Base-by-base conservation (phyloP, 2,113 vertebrate genomes). In the Lynx canadensis region DNA sequence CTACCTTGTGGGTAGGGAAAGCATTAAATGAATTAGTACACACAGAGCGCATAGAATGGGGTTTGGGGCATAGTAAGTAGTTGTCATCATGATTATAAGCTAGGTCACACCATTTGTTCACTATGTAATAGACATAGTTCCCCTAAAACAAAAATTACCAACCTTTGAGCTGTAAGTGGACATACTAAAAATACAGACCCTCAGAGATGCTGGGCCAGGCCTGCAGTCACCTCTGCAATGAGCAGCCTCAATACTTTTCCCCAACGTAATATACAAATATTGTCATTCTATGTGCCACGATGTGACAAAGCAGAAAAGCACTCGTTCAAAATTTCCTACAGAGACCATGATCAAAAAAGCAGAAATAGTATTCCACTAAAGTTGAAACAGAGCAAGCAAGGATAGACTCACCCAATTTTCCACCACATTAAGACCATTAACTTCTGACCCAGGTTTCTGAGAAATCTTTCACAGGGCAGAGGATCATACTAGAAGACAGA, bases 361-460 rank as follows among this genome's bases (percentile, higher is more conserved):
- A 89, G 14, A 66, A 4, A 69, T 81, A 27, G 91, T 65, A 91
- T 81, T 97, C 78, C 65, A 45, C 31, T 93, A 13, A 90, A 93
- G 18, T 79, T 91, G 71, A 95, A 97, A 81, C 19, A 91, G 33
- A 97, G 52, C 23, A 93, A 94, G 18, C 27, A 52, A 88, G 71
- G 15, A 81, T 91, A 52, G 50, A 87, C 14, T 93, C 69, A 93
- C 12, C 23, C 50, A 93, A 78, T 89, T 97, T 94, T 89, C 82
- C 60, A 95, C 57, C 65, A 79, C 57, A 91, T 76, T 88, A 76
- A 94, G 36, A 45, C 45, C 50, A 76, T 93, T 96, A 93, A 93
- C 71, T 85, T 80, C 41, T 80, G 57, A 93, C 63, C 55, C 55
- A 68, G 13, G 84, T 73, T 94, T 86, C 91, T 93, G 65, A 92